Base-by-base conservation (phyloP, 2,888 invertebrate species). In the Drosophila mercatorum region DNA sequence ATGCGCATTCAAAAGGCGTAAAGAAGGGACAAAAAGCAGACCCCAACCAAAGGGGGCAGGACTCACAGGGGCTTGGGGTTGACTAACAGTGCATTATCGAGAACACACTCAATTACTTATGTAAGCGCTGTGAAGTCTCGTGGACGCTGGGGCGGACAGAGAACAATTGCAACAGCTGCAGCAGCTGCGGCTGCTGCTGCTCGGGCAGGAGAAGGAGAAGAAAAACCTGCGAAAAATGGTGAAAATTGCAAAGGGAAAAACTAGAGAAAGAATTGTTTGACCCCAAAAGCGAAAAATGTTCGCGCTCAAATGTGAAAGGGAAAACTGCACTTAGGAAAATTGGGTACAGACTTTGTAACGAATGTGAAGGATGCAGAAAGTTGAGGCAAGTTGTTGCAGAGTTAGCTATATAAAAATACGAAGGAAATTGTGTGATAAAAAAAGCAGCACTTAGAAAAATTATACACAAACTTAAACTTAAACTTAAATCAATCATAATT, bases 41-140 rank as follows among this genome's bases (percentile, higher is more conserved):
- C 67, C 72, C 66, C 52, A 69, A 72, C 58, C 72, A 78, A 80
- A 72, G n/a, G n/a, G n/a, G n/a, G n/a, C n/a, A n/a, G 55, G 17
- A 34, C 17, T 31, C n/a, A 46, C n/a, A 46, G 40, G 34, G 26
- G 44, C 44, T 47, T 31, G 55, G 14, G 40, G 11, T 1, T 55
- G 41, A 31, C 41, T 41, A 55, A 55, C 67, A 85, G 83, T 88
- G 78, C 80, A 85, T 85, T 85, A 85, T 85, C 84, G 84, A 85
- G 86, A 79, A 85, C 88, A 88, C 83, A 88, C 88, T 88, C 88
- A 85, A 85, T 85, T 85, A 85, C 84, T 88, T 85, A 88, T 88
- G 86, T 83, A 88, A 88, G 88, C 80, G 57, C 72, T 55, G 63
- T 63, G 61, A 34, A 65, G 61, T 47, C 55, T 56, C 49, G 36